phyloP scores from a whole-genome alignment of 1,140 invertebrate species.

The Apis cerana region DNA sequence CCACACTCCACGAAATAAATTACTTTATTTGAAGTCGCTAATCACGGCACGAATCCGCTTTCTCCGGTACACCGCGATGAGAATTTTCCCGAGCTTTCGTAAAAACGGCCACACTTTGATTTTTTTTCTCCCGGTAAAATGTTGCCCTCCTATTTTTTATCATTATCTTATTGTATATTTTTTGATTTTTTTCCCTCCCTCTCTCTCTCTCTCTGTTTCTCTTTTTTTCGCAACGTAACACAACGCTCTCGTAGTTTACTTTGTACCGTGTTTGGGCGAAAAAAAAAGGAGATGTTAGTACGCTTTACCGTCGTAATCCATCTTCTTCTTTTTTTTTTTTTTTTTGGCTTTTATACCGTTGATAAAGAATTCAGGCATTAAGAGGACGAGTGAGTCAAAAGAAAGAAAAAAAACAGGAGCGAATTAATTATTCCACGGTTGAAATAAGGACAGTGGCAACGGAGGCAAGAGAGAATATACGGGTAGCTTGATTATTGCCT shows the following conservation, averaged over 20 bases:
- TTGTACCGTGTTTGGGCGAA: background rate
- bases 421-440: conserved; percentile 28
- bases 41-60: background rate
- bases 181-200: no score
- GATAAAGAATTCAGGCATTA: conserved; percentile 1
- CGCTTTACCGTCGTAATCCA: background rate
- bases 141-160: no score
- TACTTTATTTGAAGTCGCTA: background rate
- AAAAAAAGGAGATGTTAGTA: background rate
- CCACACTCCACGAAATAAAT: background rate
- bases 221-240: background rate
- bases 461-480: conserved; percentile 18
- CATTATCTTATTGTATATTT: no score
- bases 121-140: background rate
- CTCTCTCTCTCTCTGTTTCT: background rate
- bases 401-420: background rate
- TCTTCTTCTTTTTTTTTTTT: background rate
- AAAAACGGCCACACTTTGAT: no score
- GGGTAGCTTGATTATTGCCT: conserved; percentile 22
- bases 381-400: background rate
- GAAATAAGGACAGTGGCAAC: background rate
- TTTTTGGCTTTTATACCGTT: background rate
- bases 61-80: background rate
- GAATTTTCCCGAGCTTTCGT: background rate
- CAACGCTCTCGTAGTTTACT: background rate